Evolutionary conservation across 2,888 invertebrate genomes (phyloP).

Genomic region (Colletes collaris): DNA sequence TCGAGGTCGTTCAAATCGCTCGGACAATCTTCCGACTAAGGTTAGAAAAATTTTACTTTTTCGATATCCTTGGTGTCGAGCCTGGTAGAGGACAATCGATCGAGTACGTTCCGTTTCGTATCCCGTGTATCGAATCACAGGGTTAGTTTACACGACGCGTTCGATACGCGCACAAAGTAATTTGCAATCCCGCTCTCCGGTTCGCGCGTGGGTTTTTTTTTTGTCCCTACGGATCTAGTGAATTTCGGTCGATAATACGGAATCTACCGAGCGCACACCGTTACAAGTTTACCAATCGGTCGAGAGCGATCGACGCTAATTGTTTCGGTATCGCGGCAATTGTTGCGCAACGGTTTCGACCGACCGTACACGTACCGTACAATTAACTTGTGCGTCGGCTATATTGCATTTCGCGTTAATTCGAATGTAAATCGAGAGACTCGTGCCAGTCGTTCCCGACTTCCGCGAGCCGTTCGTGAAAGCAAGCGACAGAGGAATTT

Average conservation of each 20-base stretch:
- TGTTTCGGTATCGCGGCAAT: not conserved
- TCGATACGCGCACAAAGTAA: too few species aligned
- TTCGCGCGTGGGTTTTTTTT: too few species aligned
- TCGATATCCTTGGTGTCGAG: not conserved
- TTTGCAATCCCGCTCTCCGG: too few species aligned
- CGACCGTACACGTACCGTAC: not conserved
- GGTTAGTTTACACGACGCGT: too few species aligned
- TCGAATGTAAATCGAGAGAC: conserved; percentile 15
- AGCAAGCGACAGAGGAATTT: conserved; percentile 36
- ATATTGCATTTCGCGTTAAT: conserved; percentile 29
- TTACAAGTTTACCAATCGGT: not conserved
- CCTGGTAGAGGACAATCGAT: too few species aligned
- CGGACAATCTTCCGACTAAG: not conserved
- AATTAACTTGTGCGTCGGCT: not conserved
- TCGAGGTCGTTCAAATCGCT: conserved; percentile 12
- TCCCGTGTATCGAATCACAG: too few species aligned
- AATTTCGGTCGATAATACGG: not conserved
- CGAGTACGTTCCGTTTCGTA: too few species aligned
- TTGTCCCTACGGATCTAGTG: too few species aligned
- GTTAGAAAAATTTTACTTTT: not conserved
- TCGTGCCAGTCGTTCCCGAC: not conserved
- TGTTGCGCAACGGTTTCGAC: conserved; percentile 2
- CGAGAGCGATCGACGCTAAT: not conserved
- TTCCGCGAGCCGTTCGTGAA: conserved; percentile 35
- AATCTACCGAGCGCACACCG: not conserved